Conservation (phyloP, 2,797 vertebrate species). For the Poliocrania exsul region DNA sequence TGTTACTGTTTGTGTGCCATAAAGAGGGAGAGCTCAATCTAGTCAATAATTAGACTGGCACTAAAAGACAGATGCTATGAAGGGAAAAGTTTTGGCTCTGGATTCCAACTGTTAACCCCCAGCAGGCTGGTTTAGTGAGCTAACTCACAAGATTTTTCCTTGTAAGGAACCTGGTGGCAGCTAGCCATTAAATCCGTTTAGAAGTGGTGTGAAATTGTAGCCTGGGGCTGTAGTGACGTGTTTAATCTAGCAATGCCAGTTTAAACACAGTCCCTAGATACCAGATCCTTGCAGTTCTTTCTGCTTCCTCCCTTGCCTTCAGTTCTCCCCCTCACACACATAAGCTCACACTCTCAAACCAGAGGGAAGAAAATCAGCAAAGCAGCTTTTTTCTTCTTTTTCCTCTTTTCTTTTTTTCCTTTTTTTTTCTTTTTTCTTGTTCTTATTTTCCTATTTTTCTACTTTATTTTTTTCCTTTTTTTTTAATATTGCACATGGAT, state of each 20-base stretch:
- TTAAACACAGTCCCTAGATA: conserved; percentile 26
- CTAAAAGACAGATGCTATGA: background rate
- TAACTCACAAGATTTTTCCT: background rate
- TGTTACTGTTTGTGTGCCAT: background rate
- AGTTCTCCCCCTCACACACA: accelerated
- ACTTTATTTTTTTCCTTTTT: accelerated
- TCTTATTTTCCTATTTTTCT: too few species aligned
- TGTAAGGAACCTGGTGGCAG: background rate
- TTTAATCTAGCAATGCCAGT: conserved; percentile 21
- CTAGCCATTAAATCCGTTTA: conserved; percentile 19
- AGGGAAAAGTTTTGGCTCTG: background rate
- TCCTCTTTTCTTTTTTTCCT: accelerated
- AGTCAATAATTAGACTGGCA: background rate
- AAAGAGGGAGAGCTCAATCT: background rate
- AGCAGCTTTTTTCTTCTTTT: background rate
- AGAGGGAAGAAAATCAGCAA: background rate
- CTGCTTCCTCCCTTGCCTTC: background rate
- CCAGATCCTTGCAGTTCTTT: background rate
- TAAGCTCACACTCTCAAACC: background rate
- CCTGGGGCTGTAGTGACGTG: background rate
- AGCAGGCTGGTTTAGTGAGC: background rate
- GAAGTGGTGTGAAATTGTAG: conserved; percentile 22
- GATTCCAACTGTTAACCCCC: background rate
- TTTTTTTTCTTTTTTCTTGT: background rate
- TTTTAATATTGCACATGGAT: background rate